These are phyloP conservation scores for Ceriagrion tenellum DNA, from an alignment of 2,888 invertebrate genomes.

Conservation along the genomic window DNA sequence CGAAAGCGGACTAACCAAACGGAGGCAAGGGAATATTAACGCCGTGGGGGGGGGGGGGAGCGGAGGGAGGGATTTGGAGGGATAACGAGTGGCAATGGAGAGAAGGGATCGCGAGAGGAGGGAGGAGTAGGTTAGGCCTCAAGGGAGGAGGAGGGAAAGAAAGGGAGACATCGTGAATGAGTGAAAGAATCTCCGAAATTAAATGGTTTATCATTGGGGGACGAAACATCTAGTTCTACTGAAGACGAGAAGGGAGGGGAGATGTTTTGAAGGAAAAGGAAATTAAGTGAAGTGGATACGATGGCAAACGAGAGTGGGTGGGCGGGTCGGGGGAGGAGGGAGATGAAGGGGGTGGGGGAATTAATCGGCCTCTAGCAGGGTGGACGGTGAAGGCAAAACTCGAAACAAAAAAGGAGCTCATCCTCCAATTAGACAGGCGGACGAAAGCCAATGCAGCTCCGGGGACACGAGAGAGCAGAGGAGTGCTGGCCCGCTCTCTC, in stretches of 20 bases:
- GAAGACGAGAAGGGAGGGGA: not conserved
- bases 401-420: conserved; percentile 4
- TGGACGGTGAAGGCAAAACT: not conserved
- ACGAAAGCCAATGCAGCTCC: not conserved
- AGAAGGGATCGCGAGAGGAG: not conserved
- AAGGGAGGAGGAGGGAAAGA: not conserved
- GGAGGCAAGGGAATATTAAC: not conserved
- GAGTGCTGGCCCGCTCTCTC: not conserved
- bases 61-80: not conserved
- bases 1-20: conserved; percentile 12
- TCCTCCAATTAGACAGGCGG: conserved; percentile 6
- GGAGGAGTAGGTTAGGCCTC: not conserved
- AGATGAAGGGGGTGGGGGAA: not conserved
- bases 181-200: conserved; percentile 48
- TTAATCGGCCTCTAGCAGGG: not conserved
- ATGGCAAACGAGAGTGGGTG: not conserved
- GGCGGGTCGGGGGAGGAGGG: not conserved
- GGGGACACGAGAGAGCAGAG: not conserved
- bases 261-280: conserved; percentile 31
- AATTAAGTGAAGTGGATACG: conserved; percentile 60
- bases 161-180: not conserved
- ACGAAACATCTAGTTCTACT: not conserved
- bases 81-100: not conserved
- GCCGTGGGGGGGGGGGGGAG: not conserved
- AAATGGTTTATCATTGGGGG: conserved; percentile 61